Base-by-base conservation (phyloP, 2,888 invertebrate genomes). In the Andrena fulva region DNA sequence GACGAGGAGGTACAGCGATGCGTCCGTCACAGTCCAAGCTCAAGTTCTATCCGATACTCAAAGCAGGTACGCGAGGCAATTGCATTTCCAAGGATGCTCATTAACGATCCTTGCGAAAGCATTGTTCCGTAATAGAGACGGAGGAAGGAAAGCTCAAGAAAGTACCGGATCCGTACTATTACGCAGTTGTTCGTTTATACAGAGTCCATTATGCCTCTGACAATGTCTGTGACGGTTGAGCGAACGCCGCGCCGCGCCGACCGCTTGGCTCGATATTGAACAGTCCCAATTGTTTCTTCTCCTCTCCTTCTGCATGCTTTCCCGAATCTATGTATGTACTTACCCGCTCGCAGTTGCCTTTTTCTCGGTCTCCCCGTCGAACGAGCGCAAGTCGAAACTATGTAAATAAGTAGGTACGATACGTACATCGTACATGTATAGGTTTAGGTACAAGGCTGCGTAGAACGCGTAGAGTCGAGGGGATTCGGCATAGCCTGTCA, bases 231-330 rank as follows among this genome's bases (percentile, higher is more conserved):
- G 87, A 81, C 74, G 85, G 80, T 52, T 63, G 77, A 76, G 48
- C 75, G 71, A 82, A 50, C 84, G 31, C 73, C 35, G 8, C 60
- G 16, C 29, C 35, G 8, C 24, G 20, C 56, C 63, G 63, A 12
- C 29, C 67, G 50, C 80, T 77, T 82, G 69, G 56, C 73, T 56
- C 77, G 83, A 89, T 89, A 89, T 88, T 77, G 87, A 85, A 89
- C 82, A 85, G 67, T 74, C 82, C 75, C 76, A 73, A 86, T 78
- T 54, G 79, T 56, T 81, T 77, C 72, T 74, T 64, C 62, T 52
- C 42, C 16, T 56, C 27, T 66, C 62, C 16, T 16, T 31, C 33
- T 42, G 20, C n/a, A 4, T 31, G 35, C 60, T 59, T 12, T 56
- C 24, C 33, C 54, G 2, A 8, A 64, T 16, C 42, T 24, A 42